Evolutionary conservation across 2,888 invertebrate species (phyloP).

Genomic region (Calliphora vomitoria): DNA sequence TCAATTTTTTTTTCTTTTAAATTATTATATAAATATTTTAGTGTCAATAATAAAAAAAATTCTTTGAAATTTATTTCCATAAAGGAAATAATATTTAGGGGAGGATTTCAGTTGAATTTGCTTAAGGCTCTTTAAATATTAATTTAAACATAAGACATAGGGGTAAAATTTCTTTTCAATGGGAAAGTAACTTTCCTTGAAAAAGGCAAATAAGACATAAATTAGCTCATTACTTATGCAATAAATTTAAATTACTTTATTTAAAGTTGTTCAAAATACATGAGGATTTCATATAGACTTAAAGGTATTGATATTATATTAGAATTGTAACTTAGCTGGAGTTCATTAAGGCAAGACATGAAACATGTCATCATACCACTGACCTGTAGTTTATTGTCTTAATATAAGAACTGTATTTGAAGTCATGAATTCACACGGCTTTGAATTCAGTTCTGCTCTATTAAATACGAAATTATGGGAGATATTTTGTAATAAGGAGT

Average conservation of each 20-base stretch:
- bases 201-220: not conserved
- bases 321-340: not conserved
- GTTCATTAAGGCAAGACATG: not conserved
- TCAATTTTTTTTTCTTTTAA: not conserved
- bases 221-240: not conserved
- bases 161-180: not conserved
- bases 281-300: not conserved
- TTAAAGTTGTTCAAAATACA: no score
- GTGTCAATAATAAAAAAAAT: constrained; percentile 26
- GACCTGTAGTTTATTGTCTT: not conserved
- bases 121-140: not conserved
- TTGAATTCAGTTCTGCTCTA: no score
- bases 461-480: no score
- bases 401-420: no score
- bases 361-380: not conserved
- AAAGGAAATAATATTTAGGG: not conserved
- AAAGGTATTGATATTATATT: not conserved
- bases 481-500: no score
- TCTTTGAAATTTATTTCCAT: not conserved
- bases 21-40: constrained; percentile 42
- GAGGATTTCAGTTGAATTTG: not conserved
- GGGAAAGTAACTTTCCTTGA: not conserved
- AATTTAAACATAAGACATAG: not conserved
- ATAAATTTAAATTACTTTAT: not conserved
- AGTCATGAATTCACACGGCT: no score